Percentiles rank a stretch among this genome's conserved stretches.
phyloP scores from a whole-genome alignment of 2,113 vertebrate species.

The Thryonomys swinderianus region DNA sequence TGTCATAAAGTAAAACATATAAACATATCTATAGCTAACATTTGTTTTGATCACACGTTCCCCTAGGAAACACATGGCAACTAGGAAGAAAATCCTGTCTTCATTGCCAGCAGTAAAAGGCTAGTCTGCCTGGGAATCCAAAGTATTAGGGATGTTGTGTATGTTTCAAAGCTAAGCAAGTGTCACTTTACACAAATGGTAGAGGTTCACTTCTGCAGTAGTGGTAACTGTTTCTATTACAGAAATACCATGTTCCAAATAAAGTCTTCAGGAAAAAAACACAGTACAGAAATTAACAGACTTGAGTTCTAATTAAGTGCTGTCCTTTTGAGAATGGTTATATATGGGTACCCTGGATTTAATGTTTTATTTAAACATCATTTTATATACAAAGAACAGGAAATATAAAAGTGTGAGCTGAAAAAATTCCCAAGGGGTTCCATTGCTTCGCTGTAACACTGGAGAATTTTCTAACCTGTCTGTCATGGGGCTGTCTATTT shows the following conservation, averaged over 20 bases:
- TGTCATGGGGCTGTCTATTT: conserved; percentile 48
- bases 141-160: conserved; percentile 65
- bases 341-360: background rate
- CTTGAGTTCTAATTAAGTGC: conserved; percentile 45
- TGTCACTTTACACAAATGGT: conserved; percentile 57
- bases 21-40: conserved; percentile 79
- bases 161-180: conserved; percentile 59
- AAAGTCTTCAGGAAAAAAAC: conserved; percentile 53
- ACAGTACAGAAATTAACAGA: conserved; percentile 7
- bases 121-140: conserved; percentile 69
- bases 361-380: conserved; percentile 55
- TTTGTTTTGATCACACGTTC: conserved; percentile 76
- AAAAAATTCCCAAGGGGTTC: conserved; percentile 27
- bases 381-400: conserved; percentile 20
- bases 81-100: conserved; percentile 68
- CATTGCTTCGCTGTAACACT: conserved; percentile 38
- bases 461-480: conserved; percentile 39
- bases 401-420: conserved; percentile 53
- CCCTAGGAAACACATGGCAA: conserved; percentile 73
- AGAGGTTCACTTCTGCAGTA: conserved; percentile 53
- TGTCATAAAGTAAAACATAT: conserved; percentile 66
- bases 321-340: conserved; percentile 48
- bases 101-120: conserved; percentile 77
- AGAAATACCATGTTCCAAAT: conserved; percentile 56
- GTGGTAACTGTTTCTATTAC: conserved; percentile 31